phyloP scores from a whole-genome alignment of 2,888 invertebrate genomes.

The Melipona beecheii region DNA sequence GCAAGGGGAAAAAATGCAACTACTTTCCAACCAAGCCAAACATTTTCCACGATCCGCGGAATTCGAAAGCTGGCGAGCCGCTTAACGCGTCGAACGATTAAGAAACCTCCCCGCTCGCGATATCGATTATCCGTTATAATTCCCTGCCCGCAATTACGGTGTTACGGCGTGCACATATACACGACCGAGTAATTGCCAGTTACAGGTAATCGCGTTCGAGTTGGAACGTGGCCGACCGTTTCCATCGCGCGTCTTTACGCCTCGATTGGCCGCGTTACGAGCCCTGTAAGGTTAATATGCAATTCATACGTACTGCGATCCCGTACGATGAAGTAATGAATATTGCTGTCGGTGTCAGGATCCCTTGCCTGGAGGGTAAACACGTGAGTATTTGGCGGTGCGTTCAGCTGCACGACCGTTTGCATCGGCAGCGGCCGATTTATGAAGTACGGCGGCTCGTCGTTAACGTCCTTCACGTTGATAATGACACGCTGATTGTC shows the following conservation, averaged over 20 bases:
- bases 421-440: constrained; percentile 99
- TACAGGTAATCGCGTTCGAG: background rate
- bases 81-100: background rate
- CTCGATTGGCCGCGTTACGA: background rate
- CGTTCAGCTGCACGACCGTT: constrained; percentile 97
- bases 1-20: too few species aligned
- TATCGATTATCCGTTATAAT: constrained; percentile 17
- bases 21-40: too few species aligned
- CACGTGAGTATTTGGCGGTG: constrained; percentile 97
- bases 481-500: constrained; percentile 98
- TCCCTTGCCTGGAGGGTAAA: constrained; percentile 99
- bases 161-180: background rate
- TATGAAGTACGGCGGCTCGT: constrained; percentile 98
- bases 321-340: constrained; percentile 97
- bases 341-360: constrained; percentile 97
- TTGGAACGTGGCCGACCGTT: background rate
- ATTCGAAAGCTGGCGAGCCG: background rate
- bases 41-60: background rate
- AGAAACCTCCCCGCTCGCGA: background rate
- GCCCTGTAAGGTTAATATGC: background rate
- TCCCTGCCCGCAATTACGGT: background rate
- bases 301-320: constrained; percentile 88
- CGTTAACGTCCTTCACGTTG: constrained; percentile 97
- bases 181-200: background rate
- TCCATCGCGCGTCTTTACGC: background rate